Conservation (phyloP, 2,888 invertebrate genomes). For the Hedya salicella region DNA sequence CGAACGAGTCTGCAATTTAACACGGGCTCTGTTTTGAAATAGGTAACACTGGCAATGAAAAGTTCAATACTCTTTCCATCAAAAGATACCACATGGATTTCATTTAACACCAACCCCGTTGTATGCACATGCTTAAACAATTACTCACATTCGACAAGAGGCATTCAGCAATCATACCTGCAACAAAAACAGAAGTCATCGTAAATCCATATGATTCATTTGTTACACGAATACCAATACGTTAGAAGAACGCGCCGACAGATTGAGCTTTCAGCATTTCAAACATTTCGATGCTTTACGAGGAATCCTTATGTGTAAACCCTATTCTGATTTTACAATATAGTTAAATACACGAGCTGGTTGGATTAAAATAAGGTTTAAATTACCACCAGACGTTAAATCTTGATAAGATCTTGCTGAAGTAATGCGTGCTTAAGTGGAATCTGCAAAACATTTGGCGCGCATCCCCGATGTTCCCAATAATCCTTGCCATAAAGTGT, state of each 20-base stretch:
- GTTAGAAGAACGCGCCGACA: slow-evolving; percentile 27
- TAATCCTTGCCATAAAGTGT: slow-evolving; percentile 51
- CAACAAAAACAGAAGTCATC: slow-evolving; percentile 37
- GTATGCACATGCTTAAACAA: slow-evolving; percentile 7
- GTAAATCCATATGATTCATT: slow-evolving; percentile 31
- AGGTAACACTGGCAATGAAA: not conserved
- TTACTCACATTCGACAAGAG: slow-evolving; percentile 14
- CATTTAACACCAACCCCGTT: not conserved
- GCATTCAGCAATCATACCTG: slow-evolving; percentile 38
- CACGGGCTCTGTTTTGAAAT: not conserved
- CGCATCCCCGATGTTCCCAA: slow-evolving; percentile 55
- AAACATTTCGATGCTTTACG: slow-evolving; percentile 30
- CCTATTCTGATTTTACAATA: not conserved
- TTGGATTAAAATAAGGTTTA: not conserved
- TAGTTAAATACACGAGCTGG: not conserved
- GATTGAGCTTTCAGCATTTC: slow-evolving; percentile 32
- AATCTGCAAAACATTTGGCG: slow-evolving; percentile 52
- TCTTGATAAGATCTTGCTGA: slow-evolving; percentile 6
- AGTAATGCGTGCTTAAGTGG: slow-evolving; percentile 22
- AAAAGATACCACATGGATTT: not conserved
- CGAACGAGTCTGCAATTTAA: not conserved
- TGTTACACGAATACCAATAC: slow-evolving; percentile 30
- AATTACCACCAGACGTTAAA: not conserved
- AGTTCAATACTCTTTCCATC: not conserved
- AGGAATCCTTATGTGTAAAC: not conserved